Evolutionary conservation across 53 echinoderm and acorn worm genomes (phyloP).

Genomic region (Glandiceps talaboti): DNA sequence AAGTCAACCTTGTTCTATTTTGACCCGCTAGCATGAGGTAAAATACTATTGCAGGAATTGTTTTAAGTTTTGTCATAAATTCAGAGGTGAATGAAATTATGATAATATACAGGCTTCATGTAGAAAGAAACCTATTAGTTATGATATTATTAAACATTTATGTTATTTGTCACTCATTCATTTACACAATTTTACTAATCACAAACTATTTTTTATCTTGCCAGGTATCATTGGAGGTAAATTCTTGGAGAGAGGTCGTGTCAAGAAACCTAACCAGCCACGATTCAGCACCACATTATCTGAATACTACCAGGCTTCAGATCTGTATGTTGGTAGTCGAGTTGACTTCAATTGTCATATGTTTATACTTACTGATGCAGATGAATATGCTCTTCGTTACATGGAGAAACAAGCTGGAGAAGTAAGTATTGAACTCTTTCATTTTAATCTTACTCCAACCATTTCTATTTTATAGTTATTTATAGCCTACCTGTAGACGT

Average conservation of each 20-base stretch:
- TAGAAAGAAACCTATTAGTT: too few relatives aligned
- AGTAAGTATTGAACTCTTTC: slow-evolving; percentile 19
- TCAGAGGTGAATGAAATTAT: too few relatives aligned
- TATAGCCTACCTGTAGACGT: neutral
- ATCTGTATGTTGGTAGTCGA: slow-evolving; percentile 82
- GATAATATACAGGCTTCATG: too few relatives aligned
- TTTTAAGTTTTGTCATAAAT: too few relatives aligned
- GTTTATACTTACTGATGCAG: slow-evolving; percentile 79
- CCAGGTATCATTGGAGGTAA: slow-evolving; percentile 81
- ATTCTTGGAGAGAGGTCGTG: slow-evolving; percentile 67
- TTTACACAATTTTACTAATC: too few relatives aligned
- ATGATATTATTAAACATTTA: too few relatives aligned
- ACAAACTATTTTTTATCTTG: neutral
- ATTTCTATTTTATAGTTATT: neutral
- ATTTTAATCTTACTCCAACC: neutral
- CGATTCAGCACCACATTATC: slow-evolving; percentile 69
- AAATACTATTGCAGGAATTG: too few relatives aligned
- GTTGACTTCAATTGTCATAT: slow-evolving; percentile 68
- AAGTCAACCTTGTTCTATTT: too few relatives aligned
- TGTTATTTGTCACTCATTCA: too few relatives aligned
- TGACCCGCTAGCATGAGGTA: too few relatives aligned
- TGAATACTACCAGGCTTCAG: slow-evolving; percentile 52
- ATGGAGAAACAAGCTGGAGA: slow-evolving; percentile 66
- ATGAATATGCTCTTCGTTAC: slow-evolving; percentile 81
- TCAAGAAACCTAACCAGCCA: slow-evolving; percentile 82